These are phyloP conservation scores for Psilopogon haemacephalus DNA, from an alignment of 2,113 vertebrate species.

Conservation along the genomic window DNA sequence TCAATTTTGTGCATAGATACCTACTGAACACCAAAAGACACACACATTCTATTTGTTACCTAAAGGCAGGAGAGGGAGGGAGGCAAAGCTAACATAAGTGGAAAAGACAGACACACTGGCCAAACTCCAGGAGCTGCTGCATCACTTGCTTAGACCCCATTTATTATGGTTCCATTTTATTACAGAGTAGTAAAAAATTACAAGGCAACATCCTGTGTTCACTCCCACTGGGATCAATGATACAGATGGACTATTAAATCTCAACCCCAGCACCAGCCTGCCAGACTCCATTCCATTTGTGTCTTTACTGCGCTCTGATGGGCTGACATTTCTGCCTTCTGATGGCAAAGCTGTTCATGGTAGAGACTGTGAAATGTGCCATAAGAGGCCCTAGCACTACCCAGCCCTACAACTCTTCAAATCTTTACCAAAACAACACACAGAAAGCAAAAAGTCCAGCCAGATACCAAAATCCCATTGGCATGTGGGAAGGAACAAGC, in stretches of 20 bases:
- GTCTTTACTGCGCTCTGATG: conserved; percentile 61
- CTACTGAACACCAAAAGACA: background rate
- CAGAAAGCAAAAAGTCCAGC: background rate
- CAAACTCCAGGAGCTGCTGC: conserved; percentile 53
- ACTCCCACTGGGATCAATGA: conserved; percentile 72
- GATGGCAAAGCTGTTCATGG: conserved; percentile 39
- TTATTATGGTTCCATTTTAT: conserved; percentile 77
- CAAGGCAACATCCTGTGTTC: conserved; percentile 69
- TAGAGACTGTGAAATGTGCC: conserved; percentile 29
- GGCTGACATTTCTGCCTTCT: conserved; percentile 53
- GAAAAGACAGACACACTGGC: conserved; percentile 65
- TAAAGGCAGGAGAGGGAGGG: background rate
- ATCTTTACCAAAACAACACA: background rate
- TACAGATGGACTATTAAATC: conserved; percentile 71
- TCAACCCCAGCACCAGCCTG: conserved; percentile 18
- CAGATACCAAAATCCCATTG: background rate
- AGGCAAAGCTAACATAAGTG: conserved; percentile 10
- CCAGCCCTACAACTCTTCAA: conserved; percentile 1
- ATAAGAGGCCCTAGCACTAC: conserved; percentile 10
- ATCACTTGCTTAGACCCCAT: conserved; percentile 70
- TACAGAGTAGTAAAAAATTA: conserved; percentile 75
- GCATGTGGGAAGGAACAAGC: no score
- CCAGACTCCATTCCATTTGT: conserved; percentile 48
- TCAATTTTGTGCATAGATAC: no score
- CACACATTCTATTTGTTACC: background rate